These are phyloP conservation scores for Neomonachus schauinslandi DNA, from an alignment of 2,113 vertebrate genomes.

Conservation along the genomic window DNA sequence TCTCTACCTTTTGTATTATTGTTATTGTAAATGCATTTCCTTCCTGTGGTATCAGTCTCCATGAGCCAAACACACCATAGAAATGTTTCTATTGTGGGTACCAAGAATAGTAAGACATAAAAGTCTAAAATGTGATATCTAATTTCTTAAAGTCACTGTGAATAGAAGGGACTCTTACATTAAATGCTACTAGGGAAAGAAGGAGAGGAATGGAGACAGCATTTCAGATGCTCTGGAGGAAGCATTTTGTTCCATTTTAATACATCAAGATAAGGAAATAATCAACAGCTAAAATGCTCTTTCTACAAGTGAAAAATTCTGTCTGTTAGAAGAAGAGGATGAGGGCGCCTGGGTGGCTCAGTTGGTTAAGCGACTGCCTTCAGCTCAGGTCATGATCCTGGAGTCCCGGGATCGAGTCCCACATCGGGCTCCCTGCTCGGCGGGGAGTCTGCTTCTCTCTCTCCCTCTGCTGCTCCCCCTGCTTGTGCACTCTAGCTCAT, in stretches of 20 bases:
- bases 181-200: constrained; percentile 24
- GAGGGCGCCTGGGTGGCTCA: too few relatives aligned
- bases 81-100: neutral
- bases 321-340: constrained; percentile 52
- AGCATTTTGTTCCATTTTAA: constrained; percentile 57
- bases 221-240: constrained; percentile 37
- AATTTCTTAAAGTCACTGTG: constrained; percentile 50
- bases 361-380: too few relatives aligned
- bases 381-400: too few relatives aligned
- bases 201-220: neutral
- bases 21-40: neutral
- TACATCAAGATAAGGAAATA: constrained; percentile 63
- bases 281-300: constrained; percentile 44
- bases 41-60: too few relatives aligned
- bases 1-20: neutral
- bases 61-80: neutral
- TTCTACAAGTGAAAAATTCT: constrained; percentile 44
- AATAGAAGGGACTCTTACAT: constrained; percentile 27
- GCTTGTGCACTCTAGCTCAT: too few relatives aligned
- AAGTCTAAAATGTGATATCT: neutral
- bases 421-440: too few relatives aligned
- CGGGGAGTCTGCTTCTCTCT: too few relatives aligned
- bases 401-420: too few relatives aligned
- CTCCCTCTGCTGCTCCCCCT: too few relatives aligned
- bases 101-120: neutral